Percentiles rank a stretch among this genome's conserved stretches.
Evolutionary conservation across 2,113 vertebrate genomes (phyloP).

Genomic region (Tyrannus savana): DNA sequence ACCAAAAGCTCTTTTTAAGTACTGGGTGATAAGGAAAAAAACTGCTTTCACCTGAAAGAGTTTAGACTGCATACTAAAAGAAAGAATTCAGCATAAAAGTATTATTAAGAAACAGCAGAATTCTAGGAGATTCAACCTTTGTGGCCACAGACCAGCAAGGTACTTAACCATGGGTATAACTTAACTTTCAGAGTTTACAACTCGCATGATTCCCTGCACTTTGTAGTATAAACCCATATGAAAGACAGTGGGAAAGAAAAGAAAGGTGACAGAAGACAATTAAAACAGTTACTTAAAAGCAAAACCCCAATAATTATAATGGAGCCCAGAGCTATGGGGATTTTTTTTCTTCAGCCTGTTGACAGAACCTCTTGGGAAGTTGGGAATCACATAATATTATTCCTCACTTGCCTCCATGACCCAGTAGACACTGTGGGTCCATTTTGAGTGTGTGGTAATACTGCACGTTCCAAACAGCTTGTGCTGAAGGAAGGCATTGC

Average conservation of each 20-base stretch:
- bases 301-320: neutral
- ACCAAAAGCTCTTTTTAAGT: neutral
- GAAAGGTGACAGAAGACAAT: neutral
- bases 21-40: neutral
- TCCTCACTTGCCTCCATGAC: neutral
- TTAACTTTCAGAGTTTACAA: neutral
- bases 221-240: neutral
- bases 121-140: neutral
- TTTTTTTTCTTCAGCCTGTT: neutral
- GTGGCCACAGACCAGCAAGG: neutral
- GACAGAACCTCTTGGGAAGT: neutral
- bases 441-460: neutral
- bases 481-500: neutral
- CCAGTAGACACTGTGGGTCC: accelerated
- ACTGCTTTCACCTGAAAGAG: neutral
- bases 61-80: neutral
- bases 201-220: neutral
- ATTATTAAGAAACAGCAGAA: neutral
- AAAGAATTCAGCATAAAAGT: neutral
- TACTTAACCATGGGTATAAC: accelerated
- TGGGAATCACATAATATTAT: neutral
- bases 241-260: neutral
- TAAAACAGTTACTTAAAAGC: neutral
- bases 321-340: neutral
- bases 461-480: neutral